Base-by-base conservation (phyloP, 2,888 invertebrate species). In the Drosophila multiciliata region DNA sequence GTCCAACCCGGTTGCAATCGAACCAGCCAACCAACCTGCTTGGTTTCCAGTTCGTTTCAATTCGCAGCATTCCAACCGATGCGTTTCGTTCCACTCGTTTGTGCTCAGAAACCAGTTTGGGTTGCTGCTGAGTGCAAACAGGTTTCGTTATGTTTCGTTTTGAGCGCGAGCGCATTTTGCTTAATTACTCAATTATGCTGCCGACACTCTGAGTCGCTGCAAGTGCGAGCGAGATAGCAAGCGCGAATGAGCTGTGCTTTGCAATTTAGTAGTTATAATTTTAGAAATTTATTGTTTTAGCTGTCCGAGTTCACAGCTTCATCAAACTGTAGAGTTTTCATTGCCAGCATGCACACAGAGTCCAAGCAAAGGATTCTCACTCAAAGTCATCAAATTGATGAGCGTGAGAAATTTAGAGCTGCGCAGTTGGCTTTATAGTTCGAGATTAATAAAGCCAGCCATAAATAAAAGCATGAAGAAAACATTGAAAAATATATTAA, bases 101-200 rank as follows among this genome's bases (percentile, higher is more conserved):
- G n/a, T 57, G 32, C 76, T 76, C 77, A 38, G 29, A 80, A 86
- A 85, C 84, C 84, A 73, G 84, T 76, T 81, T 81, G 65, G 62
- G 29, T 38, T 49, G 33, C 49, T 23, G 32, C 38, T 23, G 80
- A 79, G 66, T 69, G 75, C 7, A 69, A 84, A 86, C 84, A 74
- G 84, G 84, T 84, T 84, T 82, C 80, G 68, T 83, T 75, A 45
- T 57, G 48, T 66, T 67, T 49, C 55, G 57, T 38, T 69, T 75
- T 66, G 74, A 77, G 75, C 52, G 61, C 76, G 81, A 82, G 80
- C 71, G 78, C 75, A 72, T 69, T 80, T 72, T 66, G 74, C 62
- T 83, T 86, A 86, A 86, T 86, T 86, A 86, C 85, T 86, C 85
- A 86, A 86, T 86, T 86, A 86, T 85, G 83, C 74, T 75, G 75